These are phyloP conservation scores for Poecilus cupreus DNA, from an alignment of 2,888 invertebrate genomes.

Conservation along the genomic window DNA sequence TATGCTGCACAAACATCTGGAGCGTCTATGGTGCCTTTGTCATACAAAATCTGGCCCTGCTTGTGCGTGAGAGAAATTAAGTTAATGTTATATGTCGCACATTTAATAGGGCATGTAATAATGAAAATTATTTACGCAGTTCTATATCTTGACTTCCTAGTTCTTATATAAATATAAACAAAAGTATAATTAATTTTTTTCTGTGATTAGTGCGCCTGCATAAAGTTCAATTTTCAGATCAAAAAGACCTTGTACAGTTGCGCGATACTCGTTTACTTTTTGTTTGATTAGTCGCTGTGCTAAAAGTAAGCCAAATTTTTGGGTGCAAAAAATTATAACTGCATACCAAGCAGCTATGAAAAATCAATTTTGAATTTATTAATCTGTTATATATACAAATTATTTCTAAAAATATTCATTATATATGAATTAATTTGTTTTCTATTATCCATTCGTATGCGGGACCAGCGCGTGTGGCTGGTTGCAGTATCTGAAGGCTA, in stretches of 20 bases:
- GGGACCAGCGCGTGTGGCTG: too few relatives aligned
- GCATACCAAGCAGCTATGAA: background rate
- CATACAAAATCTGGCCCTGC: background rate
- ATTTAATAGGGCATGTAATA: background rate
- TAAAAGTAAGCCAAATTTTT: constrained; percentile 37
- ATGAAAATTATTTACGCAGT: background rate
- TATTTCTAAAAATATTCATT: too few relatives aligned
- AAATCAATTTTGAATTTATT: background rate
- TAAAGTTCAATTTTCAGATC: background rate
- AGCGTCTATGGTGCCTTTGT: background rate
- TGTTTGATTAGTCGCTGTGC: background rate
- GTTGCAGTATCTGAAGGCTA: background rate
- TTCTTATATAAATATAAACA: constrained; percentile 27
- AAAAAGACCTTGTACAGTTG: constrained; percentile 2
- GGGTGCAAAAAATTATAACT: constrained; percentile 33
- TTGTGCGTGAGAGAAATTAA: too few relatives aligned
- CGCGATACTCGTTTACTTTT: background rate
- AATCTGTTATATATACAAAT: too few relatives aligned
- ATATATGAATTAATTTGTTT: too few relatives aligned
- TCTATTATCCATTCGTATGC: too few relatives aligned
- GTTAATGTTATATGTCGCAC: background rate
- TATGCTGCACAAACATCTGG: constrained; percentile 29
- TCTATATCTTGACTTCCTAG: background rate
- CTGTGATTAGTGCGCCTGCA: background rate
- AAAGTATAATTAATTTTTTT: background rate